phyloP scores from a whole-genome alignment of 1,140 invertebrate species.

The Rhopalosiphum padi region DNA sequence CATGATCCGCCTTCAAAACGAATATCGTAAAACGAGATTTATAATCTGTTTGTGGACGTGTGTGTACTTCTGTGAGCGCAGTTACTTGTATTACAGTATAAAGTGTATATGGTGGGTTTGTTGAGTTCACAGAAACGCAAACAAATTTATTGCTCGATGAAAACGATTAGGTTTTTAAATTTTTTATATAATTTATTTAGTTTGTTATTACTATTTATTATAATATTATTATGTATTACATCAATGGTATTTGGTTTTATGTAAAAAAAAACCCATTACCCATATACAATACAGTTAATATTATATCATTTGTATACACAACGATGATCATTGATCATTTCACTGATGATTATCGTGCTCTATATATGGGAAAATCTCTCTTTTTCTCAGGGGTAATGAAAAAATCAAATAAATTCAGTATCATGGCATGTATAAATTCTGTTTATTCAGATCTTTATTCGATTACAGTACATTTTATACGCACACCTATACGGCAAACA shows the following conservation, averaged over 20 bases:
- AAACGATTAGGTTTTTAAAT: background rate
- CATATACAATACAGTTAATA: background rate
- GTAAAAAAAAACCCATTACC: background rate
- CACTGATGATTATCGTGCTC: background rate
- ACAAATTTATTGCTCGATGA: constrained; percentile 30
- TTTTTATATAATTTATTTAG: background rate
- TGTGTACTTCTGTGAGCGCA: background rate
- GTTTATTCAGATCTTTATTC: constrained; percentile 47
- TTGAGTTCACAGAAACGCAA: background rate
- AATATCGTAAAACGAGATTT: constrained; percentile 41
- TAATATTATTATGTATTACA: background rate
- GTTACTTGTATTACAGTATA: background rate
- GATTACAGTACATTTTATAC: constrained; percentile 37
- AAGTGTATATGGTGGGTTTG: background rate
- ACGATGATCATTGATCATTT: background rate
- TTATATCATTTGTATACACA: background rate
- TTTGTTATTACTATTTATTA: background rate
- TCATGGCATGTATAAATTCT: background rate
- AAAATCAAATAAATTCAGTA: constrained; percentile 35
- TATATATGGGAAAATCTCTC: background rate
- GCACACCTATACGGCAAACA: background rate
- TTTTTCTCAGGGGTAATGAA: background rate
- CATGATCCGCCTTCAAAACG: constrained; percentile 24
- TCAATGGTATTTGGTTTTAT: background rate
- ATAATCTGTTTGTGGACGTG: constrained; percentile 1